Evolutionary conservation across 1,140 invertebrate genomes (phyloP).

Genomic region (Megathymus violae): DNA sequence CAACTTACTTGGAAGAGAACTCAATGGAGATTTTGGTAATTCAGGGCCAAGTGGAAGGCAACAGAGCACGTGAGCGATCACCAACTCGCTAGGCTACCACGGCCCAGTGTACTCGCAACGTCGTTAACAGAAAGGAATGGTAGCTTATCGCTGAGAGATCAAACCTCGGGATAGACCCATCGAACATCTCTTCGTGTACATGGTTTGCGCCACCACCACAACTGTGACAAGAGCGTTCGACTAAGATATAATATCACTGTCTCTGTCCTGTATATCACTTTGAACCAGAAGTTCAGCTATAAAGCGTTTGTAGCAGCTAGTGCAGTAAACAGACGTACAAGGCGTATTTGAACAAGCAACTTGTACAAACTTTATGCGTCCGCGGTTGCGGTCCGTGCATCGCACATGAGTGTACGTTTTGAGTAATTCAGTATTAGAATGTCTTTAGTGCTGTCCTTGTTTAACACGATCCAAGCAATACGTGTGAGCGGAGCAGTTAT

Average conservation of each 20-base stretch:
- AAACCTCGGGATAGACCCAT: no score
- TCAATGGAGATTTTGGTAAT: no score
- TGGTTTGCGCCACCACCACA: no score
- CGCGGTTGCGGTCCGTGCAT: constrained; percentile 22
- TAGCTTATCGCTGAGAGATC: no score
- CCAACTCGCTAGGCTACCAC: no score
- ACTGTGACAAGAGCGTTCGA: no score
- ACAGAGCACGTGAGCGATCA: no score
- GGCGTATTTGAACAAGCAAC: constrained; percentile 31
- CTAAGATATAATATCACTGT: neutral
- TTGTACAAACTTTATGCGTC: constrained; percentile 27
- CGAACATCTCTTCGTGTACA: no score
- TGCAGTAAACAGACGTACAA: constrained; percentile 5
- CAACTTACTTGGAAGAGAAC: no score
- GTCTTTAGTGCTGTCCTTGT: constrained; percentile 1
- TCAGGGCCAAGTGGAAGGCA: no score
- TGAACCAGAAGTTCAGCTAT: neutral
- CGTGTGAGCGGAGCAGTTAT: neutral
- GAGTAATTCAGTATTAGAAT: constrained; percentile 18
- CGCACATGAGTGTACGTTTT: constrained; percentile 16
- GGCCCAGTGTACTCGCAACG: no score
- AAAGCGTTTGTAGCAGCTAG: constrained; percentile 3
- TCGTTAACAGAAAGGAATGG: no score
- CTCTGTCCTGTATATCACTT: neutral
- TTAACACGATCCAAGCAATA: neutral